phyloP scores from a whole-genome alignment of 2,113 vertebrate species.

The Oreochromis spilurus region DNA sequence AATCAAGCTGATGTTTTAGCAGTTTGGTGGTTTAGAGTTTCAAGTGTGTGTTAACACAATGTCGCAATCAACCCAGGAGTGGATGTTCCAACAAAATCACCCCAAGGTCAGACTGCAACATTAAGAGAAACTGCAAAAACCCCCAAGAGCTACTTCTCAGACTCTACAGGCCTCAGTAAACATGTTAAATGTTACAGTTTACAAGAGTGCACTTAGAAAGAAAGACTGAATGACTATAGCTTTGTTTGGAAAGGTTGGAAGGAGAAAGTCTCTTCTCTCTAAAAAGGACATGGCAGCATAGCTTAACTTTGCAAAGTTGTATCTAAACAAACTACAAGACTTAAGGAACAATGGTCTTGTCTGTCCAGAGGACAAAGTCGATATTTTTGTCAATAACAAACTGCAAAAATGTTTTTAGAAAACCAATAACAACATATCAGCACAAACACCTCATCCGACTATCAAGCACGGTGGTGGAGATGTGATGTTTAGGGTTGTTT shows the following conservation, averaged over 20 bases:
- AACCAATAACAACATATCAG: not conserved
- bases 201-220: not conserved
- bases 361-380: too few species aligned
- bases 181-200: not conserved
- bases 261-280: not conserved
- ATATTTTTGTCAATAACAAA: not conserved
- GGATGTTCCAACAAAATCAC: not conserved
- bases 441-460: not conserved
- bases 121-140: not conserved
- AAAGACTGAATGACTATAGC: not conserved
- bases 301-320: not conserved
- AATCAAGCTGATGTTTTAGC: not conserved
- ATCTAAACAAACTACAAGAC: not conserved
- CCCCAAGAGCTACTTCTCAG: not conserved
- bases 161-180: not conserved
- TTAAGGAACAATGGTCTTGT: not conserved
- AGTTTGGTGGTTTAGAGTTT: not conserved
- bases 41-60: not conserved
- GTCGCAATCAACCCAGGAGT: not conserved
- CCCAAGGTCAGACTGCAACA: not conserved
- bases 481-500: not conserved
- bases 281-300: not conserved
- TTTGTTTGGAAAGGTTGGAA: not conserved
- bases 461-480: not conserved
- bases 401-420: not conserved